Evolutionary conservation across 2,888 invertebrate genomes (phyloP).

Genomic region (Lithophane socia): DNA sequence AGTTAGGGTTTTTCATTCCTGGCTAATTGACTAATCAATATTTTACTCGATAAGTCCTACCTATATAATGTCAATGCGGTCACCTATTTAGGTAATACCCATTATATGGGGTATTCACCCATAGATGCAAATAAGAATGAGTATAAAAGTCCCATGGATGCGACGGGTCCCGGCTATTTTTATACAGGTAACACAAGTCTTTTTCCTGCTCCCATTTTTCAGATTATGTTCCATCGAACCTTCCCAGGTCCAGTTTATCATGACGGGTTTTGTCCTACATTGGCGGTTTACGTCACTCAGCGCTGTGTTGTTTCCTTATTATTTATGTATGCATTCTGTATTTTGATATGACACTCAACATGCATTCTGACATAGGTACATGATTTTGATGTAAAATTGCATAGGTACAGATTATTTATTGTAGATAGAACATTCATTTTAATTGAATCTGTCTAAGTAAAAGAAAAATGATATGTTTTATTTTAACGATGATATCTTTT

Average conservation of each 20-base stretch:
- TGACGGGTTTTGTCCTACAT: conserved; percentile 33
- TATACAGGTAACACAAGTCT: background rate
- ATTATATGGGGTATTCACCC: conserved; percentile 20
- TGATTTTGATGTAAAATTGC: background rate
- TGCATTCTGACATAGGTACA: background rate
- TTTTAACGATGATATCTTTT: background rate
- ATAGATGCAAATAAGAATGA: background rate
- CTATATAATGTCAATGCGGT: background rate
- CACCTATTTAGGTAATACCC: conserved; percentile 2
- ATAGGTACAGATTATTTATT: too few species aligned
- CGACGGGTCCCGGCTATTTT: background rate
- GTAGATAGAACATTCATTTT: background rate
- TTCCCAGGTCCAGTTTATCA: conserved; percentile 21
- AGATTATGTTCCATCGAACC: background rate
- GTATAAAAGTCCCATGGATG: conserved; percentile 1
- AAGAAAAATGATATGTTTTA: background rate
- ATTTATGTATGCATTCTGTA: conserved; percentile 21
- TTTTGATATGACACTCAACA: conserved; percentile 11
- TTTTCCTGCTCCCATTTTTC: conserved; percentile 40
- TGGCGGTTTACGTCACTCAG: conserved; percentile 31
- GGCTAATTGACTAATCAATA: conserved; percentile 9
- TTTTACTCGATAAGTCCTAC: background rate
- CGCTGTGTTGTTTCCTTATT: conserved; percentile 36
- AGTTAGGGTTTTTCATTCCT: conserved; percentile 8
- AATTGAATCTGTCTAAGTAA: too few species aligned